These are phyloP conservation scores for Sitta europaea DNA, from an alignment of 2,113 vertebrate genomes.

Conservation along the genomic window DNA sequence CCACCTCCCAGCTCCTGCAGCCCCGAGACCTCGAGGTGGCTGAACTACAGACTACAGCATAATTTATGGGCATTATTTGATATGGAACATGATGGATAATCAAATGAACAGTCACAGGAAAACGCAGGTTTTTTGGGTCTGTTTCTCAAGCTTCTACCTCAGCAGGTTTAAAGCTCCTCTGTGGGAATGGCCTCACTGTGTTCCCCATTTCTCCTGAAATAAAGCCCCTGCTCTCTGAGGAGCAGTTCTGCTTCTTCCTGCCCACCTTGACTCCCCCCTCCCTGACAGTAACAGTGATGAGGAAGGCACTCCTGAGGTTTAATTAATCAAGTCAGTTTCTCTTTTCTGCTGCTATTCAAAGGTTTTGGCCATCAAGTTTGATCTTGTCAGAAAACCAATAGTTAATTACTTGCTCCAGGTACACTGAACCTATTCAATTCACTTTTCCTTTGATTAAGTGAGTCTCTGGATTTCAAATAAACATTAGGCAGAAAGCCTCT, in stretches of 20 bases:
- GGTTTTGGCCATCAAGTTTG: neutral
- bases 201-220: neutral
- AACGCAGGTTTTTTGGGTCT: rapidly evolving
- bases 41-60: neutral
- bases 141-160: neutral
- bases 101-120: neutral
- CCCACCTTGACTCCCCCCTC: neutral
- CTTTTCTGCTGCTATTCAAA: constrained; percentile 3
- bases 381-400: constrained; percentile 63
- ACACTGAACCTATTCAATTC: constrained; percentile 23
- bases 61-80: neutral
- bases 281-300: neutral
- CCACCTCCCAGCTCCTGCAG: neutral
- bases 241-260: neutral
- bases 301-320: neutral
- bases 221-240: neutral
- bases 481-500: neutral
- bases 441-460: constrained; percentile 42
- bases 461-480: constrained; percentile 9
- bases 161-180: neutral
- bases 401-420: constrained; percentile 31
- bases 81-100: neutral
- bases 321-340: constrained; percentile 22
- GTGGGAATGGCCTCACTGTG: neutral
- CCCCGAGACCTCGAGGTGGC: rapidly evolving